Evolutionary conservation across 2,113 vertebrate species (phyloP).

Genomic region (Cynopterus brachyotis): DNA sequence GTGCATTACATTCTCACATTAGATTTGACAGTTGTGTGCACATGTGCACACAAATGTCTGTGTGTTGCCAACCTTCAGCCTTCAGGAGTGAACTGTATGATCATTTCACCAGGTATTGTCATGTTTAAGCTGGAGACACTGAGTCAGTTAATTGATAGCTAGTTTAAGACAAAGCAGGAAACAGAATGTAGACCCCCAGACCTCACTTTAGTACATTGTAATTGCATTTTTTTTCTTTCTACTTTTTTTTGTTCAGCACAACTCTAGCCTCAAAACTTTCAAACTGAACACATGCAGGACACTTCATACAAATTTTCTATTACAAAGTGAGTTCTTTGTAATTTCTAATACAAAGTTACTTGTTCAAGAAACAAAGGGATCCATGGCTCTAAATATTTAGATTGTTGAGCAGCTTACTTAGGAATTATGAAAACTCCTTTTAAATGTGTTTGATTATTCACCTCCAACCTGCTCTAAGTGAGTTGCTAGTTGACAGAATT

Average conservation of each 20-base stretch:
- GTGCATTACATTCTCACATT: neutral
- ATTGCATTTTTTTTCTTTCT: neutral
- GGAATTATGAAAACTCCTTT: neutral
- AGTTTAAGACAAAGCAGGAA: neutral
- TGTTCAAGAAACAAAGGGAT: neutral
- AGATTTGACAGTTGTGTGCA: neutral
- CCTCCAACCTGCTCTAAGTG: neutral
- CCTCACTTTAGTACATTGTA: neutral
- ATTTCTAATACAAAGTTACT: neutral
- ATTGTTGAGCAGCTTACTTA: neutral
- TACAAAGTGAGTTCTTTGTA: neutral
- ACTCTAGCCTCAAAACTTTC: neutral
- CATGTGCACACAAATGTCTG: neutral
- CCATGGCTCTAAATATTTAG: neutral
- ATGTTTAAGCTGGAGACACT: neutral
- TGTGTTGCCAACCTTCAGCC: neutral
- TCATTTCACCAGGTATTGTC: neutral
- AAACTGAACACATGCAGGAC: neutral
- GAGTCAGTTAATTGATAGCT: neutral
- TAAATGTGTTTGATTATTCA: neutral
- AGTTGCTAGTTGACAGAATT: neutral
- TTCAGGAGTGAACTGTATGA: neutral
- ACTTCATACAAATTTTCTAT: neutral
- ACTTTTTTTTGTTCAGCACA: neutral
- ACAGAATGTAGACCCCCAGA: neutral